Evolutionary conservation across 2,888 invertebrate species (phyloP), one percentile per base, ranked within the genome.

Genomic region (Junonia oenone): DNA sequence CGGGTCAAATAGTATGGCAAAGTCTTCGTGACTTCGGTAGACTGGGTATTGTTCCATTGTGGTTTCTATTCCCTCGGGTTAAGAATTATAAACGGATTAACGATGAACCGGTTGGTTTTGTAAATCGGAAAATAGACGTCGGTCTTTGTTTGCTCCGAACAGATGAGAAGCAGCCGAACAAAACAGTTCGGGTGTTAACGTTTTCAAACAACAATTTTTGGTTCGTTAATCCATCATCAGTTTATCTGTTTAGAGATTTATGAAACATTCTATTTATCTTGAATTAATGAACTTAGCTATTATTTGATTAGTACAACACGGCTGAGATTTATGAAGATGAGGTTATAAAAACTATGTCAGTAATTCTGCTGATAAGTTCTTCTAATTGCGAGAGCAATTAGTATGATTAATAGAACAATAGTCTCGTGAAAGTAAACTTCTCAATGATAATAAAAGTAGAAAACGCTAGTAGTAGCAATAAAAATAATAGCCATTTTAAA

Each of bases 111-210:
- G 55, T 63, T 71, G 65, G 61, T 49, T 62, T 69, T 67, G 69
- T 68, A 46, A 54, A 59, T 63, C 62, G 55, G 59, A 40, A 67
- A 63, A 63, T 65, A 71, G 63, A 65, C 67, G 68, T 65, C 68
- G 77, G 79, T 80, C 64, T 66, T 64, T 72, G 69, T 68, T 84
- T 78, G 73, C 67, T 68, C 71, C 76, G 77, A 84, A 82, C 75
- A 77, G 86, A 87, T 81, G 73, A 68, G 76, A 71, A 72, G 76
- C 84, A 85, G 81, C 81, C 76, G 81, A 73, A 73, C 65, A 68
- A 76, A 76, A 73, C 72, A 64, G 65, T 67, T 73, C 65, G 72
- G 70, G 70, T 70, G 73, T 76, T 75, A 72, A 75, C 71, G 67
- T 73, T 75, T 75, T 75, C 75, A 56, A 66, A 64, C 61, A 62